These are phyloP conservation scores for Atta cephalotes DNA, from an alignment of 1,140 invertebrate genomes.

Conservation along the genomic window DNA sequence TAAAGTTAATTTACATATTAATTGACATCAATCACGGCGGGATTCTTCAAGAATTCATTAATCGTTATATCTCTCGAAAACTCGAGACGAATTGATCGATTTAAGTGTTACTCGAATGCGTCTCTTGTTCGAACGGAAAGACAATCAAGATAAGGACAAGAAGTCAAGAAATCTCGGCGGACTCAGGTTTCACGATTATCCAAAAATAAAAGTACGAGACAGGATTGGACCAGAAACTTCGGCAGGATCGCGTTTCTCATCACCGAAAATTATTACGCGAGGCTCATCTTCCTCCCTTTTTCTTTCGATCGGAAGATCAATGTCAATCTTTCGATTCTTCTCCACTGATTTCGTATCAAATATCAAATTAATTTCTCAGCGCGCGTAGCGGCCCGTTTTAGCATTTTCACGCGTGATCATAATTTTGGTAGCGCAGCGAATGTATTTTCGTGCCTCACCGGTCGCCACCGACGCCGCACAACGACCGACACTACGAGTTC, in stretches of 20 bases:
- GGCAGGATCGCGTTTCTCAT: neutral
- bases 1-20: no score
- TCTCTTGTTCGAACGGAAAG: neutral
- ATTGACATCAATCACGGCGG: neutral
- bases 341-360: neutral
- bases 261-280: no score
- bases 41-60: neutral
- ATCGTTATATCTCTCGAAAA: neutral
- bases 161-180: neutral
- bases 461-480: conserved; percentile 48
- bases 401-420: conserved; percentile 18
- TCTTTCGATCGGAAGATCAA: neutral
- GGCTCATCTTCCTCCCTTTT: neutral
- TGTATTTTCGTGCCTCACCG: conserved; percentile 74
- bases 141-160: neutral
- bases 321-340: neutral
- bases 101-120: neutral
- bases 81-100: neutral
- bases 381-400: no score
- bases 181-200: neutral
- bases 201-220: neutral
- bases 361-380: neutral
- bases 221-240: neutral
- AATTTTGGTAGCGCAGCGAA: conserved; percentile 46
- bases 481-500: conserved; percentile 76